phyloP scores from a whole-genome alignment of 1,140 invertebrate genomes.

The Thaumetopoea pityocampa region DNA sequence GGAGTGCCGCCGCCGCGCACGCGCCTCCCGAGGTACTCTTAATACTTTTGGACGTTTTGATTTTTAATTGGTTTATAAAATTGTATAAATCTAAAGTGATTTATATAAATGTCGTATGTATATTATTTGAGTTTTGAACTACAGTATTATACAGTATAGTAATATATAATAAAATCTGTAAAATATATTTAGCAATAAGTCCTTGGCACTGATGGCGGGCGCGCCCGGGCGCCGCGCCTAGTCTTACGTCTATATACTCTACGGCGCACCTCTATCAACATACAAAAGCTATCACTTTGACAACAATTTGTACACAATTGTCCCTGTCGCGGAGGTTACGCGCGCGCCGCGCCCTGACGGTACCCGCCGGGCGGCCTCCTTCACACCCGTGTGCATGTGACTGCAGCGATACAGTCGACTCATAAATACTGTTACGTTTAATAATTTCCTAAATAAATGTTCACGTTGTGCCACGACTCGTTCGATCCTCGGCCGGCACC shows the following conservation, averaged over 20 bases:
- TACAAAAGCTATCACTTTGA: constrained; percentile 12
- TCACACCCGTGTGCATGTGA: constrained; percentile 18
- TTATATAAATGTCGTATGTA: too few species aligned
- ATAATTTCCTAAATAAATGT: constrained; percentile 55
- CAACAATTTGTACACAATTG: constrained; percentile 1
- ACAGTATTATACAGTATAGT: too few species aligned
- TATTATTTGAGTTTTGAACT: too few species aligned
- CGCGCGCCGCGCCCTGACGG: background rate
- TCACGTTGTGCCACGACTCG: too few species aligned
- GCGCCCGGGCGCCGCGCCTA: too few species aligned
- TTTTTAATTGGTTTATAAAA: too few species aligned
- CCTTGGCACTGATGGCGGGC: background rate
- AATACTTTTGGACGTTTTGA: too few species aligned
- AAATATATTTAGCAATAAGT: background rate
- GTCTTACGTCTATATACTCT: background rate
- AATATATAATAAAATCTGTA: too few species aligned
- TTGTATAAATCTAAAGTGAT: too few species aligned
- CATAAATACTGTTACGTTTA: constrained; percentile 25
- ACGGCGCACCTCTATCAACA: constrained; percentile 13
- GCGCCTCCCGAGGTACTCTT: too few species aligned
- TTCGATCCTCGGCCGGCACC: too few species aligned
- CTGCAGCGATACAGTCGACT: constrained; percentile 22
- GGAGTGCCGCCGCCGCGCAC: too few species aligned
- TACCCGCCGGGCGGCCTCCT: constrained; percentile 16
- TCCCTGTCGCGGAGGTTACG: background rate